Base-by-base conservation (phyloP, 1,140 invertebrate species). In the Monomorium pharaonis region DNA sequence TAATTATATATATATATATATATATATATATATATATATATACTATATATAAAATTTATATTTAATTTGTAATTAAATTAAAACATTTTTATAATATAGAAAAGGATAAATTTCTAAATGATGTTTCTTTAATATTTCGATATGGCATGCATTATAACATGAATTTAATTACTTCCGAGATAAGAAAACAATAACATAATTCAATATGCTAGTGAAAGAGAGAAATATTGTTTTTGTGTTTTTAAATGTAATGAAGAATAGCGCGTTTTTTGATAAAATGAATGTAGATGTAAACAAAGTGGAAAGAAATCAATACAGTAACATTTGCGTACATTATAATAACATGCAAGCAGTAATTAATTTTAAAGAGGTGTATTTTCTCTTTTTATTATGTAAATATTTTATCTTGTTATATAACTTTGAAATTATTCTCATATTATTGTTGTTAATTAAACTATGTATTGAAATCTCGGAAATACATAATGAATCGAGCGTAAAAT, bases 51-150 rank as follows among this genome's bases (percentile, higher is more conserved):
- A n/a, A n/a, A n/a, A n/a, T 51, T 7, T 18, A 75, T 37, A 30
- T 60, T 75, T 37, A 24, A 1, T 58, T 75, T 54, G 7, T 58
- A 72, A 24, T 72, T 72, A 75, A 9, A 21, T 33, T 33, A 74
- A 74, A 72, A 33, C 16, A 37, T 74, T 74, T 74, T 56, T 10
- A n/a, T 74, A 51, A 44, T 14, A 16, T 42, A 12, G 16, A 5
- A 69, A 24, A 67, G 18, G 9, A 42, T 42, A 42, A n/a, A 65
- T 65, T 10, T 67, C 37, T 16, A 5, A 44, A 24, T 16, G 24
- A 16, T 74, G n/a, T 56, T 21, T 74, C 9, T 74, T 14, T 37
- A n/a, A 51, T 33, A n/a, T 72, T 72, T 33, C 37, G 12, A 72
- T 16, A 72, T 27, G 5, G 10, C 1, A 51, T 30, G 10, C 1